These are phyloP conservation scores for Saxidomus purpurata DNA, from an alignment of 1,140 invertebrate species.

Conservation along the genomic window DNA sequence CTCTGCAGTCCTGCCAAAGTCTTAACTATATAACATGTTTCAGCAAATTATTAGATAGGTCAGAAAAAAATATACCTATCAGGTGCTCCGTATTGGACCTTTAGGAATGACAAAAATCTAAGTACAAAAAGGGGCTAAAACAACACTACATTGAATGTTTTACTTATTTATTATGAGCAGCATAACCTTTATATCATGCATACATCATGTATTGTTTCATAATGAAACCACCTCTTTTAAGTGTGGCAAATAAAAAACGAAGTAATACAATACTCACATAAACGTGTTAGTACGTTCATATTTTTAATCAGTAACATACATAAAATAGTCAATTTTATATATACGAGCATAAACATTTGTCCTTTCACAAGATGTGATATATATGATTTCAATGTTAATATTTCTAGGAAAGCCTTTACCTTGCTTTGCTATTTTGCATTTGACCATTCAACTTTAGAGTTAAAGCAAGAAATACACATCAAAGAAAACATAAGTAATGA, in stretches of 20 bases:
- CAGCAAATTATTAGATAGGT: no score
- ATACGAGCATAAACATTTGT: no score
- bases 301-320: neutral
- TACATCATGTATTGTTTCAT: slow-evolving; percentile 6
- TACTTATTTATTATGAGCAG: slow-evolving; percentile 19
- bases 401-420: neutral
- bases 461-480: no score
- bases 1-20: no score
- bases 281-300: neutral
- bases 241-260: slow-evolving; percentile 27
- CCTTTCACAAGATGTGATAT: neutral
- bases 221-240: neutral
- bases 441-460: no score
- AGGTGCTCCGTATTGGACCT: no score
- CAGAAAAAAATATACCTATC: no score
- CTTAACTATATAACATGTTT: no score
- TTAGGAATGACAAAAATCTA: no score
- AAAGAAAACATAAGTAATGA: no score
- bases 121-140: neutral
- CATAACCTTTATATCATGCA: neutral
- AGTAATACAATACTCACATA: slow-evolving; percentile 7
- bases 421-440: no score
- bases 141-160: neutral
- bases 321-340: neutral
- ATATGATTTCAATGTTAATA: neutral